Conservation (phyloP, 2,113 vertebrate species). For the Microtus oregoni region DNA sequence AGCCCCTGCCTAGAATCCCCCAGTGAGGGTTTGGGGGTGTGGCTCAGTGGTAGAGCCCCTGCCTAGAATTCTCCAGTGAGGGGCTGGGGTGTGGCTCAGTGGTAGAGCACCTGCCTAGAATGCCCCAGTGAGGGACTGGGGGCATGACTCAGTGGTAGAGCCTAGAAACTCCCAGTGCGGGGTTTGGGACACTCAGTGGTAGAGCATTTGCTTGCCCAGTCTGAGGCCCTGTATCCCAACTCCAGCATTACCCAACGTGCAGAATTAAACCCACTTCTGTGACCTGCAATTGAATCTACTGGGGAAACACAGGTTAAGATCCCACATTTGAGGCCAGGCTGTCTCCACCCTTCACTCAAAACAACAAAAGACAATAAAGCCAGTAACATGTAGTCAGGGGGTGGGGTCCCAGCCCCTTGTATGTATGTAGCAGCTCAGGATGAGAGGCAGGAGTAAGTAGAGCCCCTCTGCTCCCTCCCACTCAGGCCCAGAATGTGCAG, state of each 20-base stretch:
- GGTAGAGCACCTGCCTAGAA: not conserved
- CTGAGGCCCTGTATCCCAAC: not conserved
- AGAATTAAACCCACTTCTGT: not conserved
- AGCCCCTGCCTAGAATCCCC: not conserved
- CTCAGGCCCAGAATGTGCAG: not conserved
- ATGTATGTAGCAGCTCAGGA: not conserved
- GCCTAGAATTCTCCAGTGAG: not conserved
- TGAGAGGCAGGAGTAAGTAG: not conserved
- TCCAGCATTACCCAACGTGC: not conserved
- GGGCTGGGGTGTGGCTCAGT: too few relatives aligned
- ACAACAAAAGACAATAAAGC: not conserved
- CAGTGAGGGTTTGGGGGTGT: not conserved
- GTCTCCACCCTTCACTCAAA: not conserved
- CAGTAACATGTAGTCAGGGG: not conserved
- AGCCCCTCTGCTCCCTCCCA: not conserved
- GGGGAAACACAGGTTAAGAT: not conserved
- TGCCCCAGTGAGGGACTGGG: not conserved
- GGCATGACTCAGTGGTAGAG: not conserved
- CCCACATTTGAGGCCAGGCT: not conserved
- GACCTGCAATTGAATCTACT: not conserved
- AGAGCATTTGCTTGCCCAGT: not conserved
- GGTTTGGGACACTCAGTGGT: not conserved
- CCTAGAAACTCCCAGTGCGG: not conserved
- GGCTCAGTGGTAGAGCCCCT: not conserved
- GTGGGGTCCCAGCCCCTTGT: not conserved